Evolutionary conservation across 2,888 invertebrate species (phyloP).

Genomic region (Pediacus dermestoides): DNA sequence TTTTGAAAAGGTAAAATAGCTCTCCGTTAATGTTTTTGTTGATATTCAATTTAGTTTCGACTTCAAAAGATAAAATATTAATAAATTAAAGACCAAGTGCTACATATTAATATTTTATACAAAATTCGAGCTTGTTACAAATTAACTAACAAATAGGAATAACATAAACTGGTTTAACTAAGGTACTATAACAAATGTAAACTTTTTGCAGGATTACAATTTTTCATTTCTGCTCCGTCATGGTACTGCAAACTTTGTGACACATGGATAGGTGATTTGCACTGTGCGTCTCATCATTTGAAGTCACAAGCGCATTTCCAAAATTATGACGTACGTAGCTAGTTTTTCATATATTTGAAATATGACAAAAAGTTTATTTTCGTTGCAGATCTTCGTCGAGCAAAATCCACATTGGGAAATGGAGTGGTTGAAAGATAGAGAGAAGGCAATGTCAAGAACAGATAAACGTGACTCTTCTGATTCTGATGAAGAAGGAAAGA

Average conservation of each 20-base stretch:
- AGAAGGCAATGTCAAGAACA: constrained; percentile 42
- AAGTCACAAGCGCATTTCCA: constrained; percentile 76
- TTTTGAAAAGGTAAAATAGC: no score
- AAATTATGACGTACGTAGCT: constrained; percentile 69
- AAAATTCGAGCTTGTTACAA: no score
- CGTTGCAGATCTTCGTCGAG: constrained; percentile 68
- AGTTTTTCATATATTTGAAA: constrained; percentile 1
- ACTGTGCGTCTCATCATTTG: constrained; percentile 82
- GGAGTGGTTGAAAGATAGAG: constrained; percentile 80
- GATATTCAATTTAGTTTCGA: no score
- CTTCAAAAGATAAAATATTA: no score
- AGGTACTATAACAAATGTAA: no score
- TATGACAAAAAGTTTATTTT: neutral
- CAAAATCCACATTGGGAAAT: constrained; percentile 86
- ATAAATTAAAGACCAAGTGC: no score
- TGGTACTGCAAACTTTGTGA: constrained; percentile 90
- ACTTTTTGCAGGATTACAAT: constrained; percentile 68
- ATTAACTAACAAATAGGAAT: no score
- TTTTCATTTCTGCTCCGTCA: constrained; percentile 81
- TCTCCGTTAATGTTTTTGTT: no score
- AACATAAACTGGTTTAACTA: no score
- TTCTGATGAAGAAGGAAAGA: constrained; percentile 27
- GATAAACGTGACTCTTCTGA: constrained; percentile 27
- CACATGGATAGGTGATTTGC: constrained; percentile 83
- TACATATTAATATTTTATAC: no score